Evolutionary conservation across 2,888 invertebrate species (phyloP), one percentile per base, ranked within the genome.

Genomic region (Lasiommata megera): DNA sequence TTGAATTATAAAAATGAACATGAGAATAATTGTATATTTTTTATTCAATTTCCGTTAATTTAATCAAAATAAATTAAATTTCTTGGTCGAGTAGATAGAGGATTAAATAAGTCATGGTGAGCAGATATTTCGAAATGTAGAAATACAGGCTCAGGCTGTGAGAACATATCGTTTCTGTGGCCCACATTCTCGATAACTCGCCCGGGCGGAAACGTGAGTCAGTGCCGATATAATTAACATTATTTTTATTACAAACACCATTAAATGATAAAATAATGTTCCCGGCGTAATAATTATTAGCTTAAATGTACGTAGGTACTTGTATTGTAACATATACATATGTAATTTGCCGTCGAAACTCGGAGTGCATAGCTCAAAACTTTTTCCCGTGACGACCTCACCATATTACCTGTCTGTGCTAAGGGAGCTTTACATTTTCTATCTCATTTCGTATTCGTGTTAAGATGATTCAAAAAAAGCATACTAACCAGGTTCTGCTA

Each of bases 151-250:
- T 68, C 60, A 60, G 63, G 63, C 62, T 73, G 71, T 79, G 76
- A 77, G 77, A 83, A 82, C 78, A 82, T 79, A 44, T 46, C 44
- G 44, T 28, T 28, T 66, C 69, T 70, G 69, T 78, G 80, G 69
- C 73, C 79, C 79, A 86, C 84, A 84, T 84, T 79, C 82, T 73
- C 75, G 86, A 86, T 87, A 87, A 86, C 80, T 79, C 67, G 84
- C 75, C 73, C 62, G 69, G 78, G 72, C 87, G 87, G 87, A 87
- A 84, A 79, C 67, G 60, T 84, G 86, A 84, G 69, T 84, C 84
- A 84, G 69, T 69, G 75, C 58, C 51, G 56, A 63, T 58, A 60
- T 48, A 60, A 57, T 50, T 62, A 59, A 62, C 55, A 64, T 55
- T 62, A 55, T 59, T 58, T 61, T 63, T 63, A 62, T 54, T 61